Base-by-base conservation (phyloP, 2,888 invertebrate species). In the Strigamia crassipes region DNA sequence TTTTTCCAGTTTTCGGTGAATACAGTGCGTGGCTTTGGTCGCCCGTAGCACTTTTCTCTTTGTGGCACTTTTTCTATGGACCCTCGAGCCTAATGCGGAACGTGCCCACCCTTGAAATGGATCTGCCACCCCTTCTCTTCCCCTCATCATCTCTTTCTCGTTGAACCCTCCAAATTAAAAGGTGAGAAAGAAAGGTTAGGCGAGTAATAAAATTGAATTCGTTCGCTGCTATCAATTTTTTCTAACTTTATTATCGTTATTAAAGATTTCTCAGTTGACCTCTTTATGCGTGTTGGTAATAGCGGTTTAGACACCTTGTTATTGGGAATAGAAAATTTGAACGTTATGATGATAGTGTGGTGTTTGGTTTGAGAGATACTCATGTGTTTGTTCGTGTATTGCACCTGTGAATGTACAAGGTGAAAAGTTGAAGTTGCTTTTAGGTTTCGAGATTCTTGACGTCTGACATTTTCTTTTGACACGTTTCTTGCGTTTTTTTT, bases 71-170 rank as follows among this genome's bases (percentile, higher is more conserved):
- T 73, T 73, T 73, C 27, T 73, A 15, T 73, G 73, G 27, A 31
- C 73, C 73, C 73, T 73, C 73, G 31, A 73, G 73, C 73, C 5
- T 27, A 73, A 73, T 31, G 73, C 31, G 73, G 73, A 73, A 73
- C 73, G 73, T 73, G 73, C 73, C 73, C 73, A 73, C 73, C 73
- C 73, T 73, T 73, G 73, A 73, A 73, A 73, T 73, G 73, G 31
- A 73, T 31, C 73, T 73, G 13, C 73, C 23, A 73, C 31, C 73
- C 73, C 31, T 73, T 73, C 73, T 73, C 23, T 13, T 27, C 73
- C n/a, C 56, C 5, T 56, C 56, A 18, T 73, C 61, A n/a, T 18
- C 10, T 61, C 61, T 21, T 61, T 61, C 61, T 61, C 15, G 31
- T n/a, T 73, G 27, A n/a, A 73, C 27, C 73, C 13, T 18, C 27